These are phyloP conservation scores for Cryptoblepharus egeriae DNA, from an alignment of 2,797 vertebrate species.

Conservation along the genomic window DNA sequence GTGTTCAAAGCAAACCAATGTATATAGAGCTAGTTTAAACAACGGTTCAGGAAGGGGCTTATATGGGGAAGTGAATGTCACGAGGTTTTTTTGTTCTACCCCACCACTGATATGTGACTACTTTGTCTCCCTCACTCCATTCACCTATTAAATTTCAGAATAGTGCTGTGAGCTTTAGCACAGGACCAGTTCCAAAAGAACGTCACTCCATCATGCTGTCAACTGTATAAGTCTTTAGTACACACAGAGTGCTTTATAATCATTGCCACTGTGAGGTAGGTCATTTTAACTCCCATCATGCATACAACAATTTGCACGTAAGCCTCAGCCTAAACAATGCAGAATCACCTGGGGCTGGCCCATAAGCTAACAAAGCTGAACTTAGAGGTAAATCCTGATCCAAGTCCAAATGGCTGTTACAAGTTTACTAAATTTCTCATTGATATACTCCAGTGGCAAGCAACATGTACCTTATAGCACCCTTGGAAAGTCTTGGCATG, in stretches of 20 bases:
- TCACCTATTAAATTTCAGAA: conserved; percentile 42
- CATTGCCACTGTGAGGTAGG: neutral
- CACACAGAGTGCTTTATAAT: neutral
- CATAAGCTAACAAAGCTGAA: neutral
- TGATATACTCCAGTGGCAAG: neutral
- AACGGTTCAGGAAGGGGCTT: conserved; percentile 49
- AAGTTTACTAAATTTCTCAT: neutral
- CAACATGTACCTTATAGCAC: neutral
- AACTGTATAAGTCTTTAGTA: neutral
- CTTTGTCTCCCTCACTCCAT: neutral
- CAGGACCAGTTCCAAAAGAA: conserved; percentile 28
- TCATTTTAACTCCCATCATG: no score
- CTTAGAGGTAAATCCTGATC: neutral
- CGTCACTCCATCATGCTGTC: neutral
- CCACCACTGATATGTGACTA: neutral
- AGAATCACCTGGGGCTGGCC: neutral
- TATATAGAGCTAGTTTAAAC: conserved; percentile 57
- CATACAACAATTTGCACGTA: neutral
- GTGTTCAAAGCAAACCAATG: conserved; percentile 27
- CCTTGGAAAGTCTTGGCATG: neutral
- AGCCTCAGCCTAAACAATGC: neutral
- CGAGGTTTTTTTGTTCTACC: conserved; percentile 63
- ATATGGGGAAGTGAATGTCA: conserved; percentile 45
- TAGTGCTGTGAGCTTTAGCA: conserved; percentile 40
- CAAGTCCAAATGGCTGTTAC: neutral